phyloP scores from a whole-genome alignment of 2,113 vertebrate species.

The Colinus virginianus region DNA sequence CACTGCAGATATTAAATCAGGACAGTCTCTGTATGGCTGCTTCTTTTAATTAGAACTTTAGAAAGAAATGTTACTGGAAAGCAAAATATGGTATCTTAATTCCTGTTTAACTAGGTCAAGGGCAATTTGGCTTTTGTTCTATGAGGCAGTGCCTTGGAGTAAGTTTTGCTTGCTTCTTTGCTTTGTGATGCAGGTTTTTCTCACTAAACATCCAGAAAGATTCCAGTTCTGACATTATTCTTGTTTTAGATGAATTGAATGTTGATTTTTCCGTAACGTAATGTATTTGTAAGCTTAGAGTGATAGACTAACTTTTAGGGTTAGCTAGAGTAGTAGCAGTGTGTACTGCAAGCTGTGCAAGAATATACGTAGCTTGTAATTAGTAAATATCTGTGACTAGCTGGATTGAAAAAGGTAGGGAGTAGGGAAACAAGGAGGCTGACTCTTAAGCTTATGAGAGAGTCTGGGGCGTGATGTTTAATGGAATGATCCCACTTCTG shows the following conservation, averaged over 20 bases:
- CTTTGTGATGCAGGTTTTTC: not conserved
- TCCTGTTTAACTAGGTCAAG: not conserved
- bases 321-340: not conserved
- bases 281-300: not conserved
- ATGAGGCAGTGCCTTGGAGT: not conserved
- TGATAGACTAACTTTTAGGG: not conserved
- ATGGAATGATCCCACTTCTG: not conserved
- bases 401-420: not conserved
- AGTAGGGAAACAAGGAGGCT: not conserved
- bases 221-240: not conserved
- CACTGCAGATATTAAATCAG: not conserved
- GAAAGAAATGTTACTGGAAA: not conserved
- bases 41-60: not conserved
- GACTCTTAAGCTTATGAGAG: not conserved
- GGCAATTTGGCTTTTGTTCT: not conserved
- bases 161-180: not conserved
- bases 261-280: not conserved
- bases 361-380: not conserved
- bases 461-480: not conserved
- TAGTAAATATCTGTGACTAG: not conserved
- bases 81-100: rapidly evolving
- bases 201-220: not conserved
- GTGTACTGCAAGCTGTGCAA: not conserved
- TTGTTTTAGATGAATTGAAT: not conserved
- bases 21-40: not conserved